Evolutionary conservation across 2,888 invertebrate genomes (phyloP).

Genomic region (Melieria crassipennis): DNA sequence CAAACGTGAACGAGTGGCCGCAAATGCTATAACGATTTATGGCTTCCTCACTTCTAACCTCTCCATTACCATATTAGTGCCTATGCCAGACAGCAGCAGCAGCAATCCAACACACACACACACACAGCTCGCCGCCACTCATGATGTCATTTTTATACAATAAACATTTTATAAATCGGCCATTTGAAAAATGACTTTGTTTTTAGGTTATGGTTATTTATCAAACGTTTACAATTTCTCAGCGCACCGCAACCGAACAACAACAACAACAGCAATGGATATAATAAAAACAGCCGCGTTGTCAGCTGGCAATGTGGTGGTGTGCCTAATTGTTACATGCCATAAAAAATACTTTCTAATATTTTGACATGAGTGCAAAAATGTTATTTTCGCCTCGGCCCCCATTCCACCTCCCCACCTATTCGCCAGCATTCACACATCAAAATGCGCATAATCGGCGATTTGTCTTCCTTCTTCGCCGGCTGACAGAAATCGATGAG

Average conservation of each 20-base stretch:
- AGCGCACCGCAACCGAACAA: no score
- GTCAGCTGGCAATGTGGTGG: constrained; percentile 17
- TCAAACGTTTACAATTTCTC: constrained; percentile 28
- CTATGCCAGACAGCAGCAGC: background rate
- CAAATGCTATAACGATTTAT: constrained; percentile 22
- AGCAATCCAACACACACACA: background rate
- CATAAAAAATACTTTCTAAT: constrained; percentile 40
- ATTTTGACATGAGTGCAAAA: constrained; percentile 39
- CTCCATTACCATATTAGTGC: constrained; percentile 14
- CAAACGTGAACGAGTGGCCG: constrained; percentile 12
- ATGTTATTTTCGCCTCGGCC: constrained; percentile 20
- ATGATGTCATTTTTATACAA: constrained; percentile 28
- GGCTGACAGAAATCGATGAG: constrained; percentile 34
- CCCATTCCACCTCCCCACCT: background rate
- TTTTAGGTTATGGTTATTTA: constrained; percentile 36
- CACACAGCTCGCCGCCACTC: background rate
- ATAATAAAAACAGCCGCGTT: background rate
- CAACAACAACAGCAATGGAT: constrained; percentile 7
- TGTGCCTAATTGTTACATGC: constrained; percentile 31
- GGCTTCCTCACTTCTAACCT: constrained; percentile 9
- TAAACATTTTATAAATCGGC: constrained; percentile 5
- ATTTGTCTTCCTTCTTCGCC: background rate
- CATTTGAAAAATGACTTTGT: constrained; percentile 21
- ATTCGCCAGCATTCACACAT: background rate
- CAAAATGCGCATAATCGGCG: background rate